phyloP scores from a whole-genome alignment of 92 coral and sea anemone genomes.

The Meandrina meandrites region DNA sequence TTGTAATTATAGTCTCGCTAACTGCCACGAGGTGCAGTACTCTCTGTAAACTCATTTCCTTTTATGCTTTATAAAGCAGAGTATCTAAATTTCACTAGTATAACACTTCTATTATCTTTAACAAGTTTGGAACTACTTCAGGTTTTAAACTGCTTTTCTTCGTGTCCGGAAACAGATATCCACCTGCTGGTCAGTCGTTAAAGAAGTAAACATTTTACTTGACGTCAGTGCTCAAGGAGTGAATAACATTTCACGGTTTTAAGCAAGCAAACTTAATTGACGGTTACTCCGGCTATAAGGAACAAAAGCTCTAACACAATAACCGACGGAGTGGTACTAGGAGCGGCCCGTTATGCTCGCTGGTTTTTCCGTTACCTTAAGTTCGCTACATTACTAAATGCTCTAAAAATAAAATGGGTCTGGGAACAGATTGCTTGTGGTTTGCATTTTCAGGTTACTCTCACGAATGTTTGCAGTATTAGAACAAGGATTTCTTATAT shows the following conservation, averaged over 20 bases:
- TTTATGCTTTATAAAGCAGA: background rate
- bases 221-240: background rate
- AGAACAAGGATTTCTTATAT: background rate
- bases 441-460: background rate
- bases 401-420: background rate
- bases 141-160: background rate
- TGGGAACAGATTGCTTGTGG: background rate
- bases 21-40: background rate
- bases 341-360: background rate
- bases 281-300: background rate
- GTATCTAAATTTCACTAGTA: background rate
- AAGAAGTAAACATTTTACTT: background rate
- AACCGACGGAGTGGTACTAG: background rate
- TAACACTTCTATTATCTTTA: background rate
- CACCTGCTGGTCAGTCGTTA: background rate
- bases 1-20: background rate
- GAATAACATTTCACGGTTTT: background rate
- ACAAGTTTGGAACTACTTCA: background rate
- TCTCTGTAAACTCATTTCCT: background rate
- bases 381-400: background rate
- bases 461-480: background rate
- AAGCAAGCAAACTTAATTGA: background rate
- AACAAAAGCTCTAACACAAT: background rate
- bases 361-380: slow-evolving; percentile 12
- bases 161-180: background rate